phyloP scores from a whole-genome alignment of 23 tunicate species.

The Halocynthia roretzi region DNA sequence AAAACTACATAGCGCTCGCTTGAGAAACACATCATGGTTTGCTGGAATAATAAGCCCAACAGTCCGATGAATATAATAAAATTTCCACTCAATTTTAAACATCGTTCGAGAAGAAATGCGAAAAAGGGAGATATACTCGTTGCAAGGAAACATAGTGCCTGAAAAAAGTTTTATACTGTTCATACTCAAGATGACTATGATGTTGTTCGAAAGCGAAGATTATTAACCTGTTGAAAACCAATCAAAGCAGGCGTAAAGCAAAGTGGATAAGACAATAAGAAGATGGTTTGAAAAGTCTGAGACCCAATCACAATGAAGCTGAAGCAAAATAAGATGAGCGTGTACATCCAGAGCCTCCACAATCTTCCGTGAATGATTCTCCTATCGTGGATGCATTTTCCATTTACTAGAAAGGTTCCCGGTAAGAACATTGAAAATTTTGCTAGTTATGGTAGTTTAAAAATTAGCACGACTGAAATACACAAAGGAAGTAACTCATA shows the following conservation, averaged over 20 bases:
- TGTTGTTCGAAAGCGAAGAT: neutral
- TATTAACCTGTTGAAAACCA: slow-evolving; percentile 32
- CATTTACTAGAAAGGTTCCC: no score
- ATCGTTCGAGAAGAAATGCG: slow-evolving; percentile 19
- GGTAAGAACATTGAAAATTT: no score
- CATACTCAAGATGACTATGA: no score
- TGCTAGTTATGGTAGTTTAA: no score
- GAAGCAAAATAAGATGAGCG: neutral
- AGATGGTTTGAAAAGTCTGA: neutral
- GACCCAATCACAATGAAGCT: neutral
- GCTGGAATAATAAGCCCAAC: slow-evolving; percentile 2
- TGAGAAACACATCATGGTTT: slow-evolving; percentile 28
- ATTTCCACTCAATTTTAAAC: slow-evolving; percentile 10
- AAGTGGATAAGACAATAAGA: neutral
- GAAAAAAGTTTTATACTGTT: neutral
- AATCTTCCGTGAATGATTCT: slow-evolving; percentile 34
- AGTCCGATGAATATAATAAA: slow-evolving; percentile 20
- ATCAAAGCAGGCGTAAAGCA: slow-evolving; percentile 11
- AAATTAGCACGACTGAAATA: neutral
- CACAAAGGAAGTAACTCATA: neutral
- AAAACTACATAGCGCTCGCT: slow-evolving; percentile 20
- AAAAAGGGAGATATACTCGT: slow-evolving; percentile 35
- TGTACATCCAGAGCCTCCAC: slow-evolving; percentile 8
- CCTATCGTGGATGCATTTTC: slow-evolving; percentile 51
- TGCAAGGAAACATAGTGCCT: slow-evolving; percentile 41